These are phyloP conservation scores for Megalops atlanticus DNA, from an alignment of 2,113 vertebrate genomes.

Conservation along the genomic window DNA sequence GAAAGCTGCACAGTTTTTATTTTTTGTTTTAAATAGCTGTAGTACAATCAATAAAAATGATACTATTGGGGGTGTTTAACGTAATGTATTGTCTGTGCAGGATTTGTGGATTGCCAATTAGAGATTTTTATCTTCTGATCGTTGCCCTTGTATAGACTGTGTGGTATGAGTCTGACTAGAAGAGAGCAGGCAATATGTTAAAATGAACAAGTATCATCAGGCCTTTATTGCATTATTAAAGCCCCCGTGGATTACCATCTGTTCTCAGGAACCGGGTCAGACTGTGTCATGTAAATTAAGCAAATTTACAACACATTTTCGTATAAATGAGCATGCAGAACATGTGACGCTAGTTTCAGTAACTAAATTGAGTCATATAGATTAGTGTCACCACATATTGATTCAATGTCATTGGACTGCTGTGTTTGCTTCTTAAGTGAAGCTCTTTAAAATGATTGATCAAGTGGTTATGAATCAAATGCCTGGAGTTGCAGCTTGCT, in stretches of 20 bases:
- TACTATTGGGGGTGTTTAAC: no score
- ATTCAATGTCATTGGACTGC: not conserved
- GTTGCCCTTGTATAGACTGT: no score
- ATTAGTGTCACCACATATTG: not conserved
- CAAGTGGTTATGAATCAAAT: not conserved
- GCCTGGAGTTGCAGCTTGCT: not conserved
- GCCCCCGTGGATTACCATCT: not conserved
- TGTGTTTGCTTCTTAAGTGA: not conserved
- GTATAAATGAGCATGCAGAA: not conserved
- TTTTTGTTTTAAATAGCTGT: no score
- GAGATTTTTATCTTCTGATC: no score
- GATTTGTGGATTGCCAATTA: no score
- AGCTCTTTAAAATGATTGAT: not conserved
- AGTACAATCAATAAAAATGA: no score
- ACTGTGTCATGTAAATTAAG: not conserved
- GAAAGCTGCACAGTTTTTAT: no score
- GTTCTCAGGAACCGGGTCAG: not conserved
- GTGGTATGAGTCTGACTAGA: not conserved
- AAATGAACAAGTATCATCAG: not conserved
- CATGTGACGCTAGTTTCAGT: not conserved
- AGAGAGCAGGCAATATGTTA: not conserved
- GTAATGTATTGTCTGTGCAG: no score
- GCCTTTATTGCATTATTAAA: not conserved
- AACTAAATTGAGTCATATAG: conserved; percentile 4
- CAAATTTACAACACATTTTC: not conserved